Percentiles rank a stretch among this genome's conserved stretches.
Conservation (phyloP, 2,113 vertebrate genomes). For the Salvator merianae region DNA sequence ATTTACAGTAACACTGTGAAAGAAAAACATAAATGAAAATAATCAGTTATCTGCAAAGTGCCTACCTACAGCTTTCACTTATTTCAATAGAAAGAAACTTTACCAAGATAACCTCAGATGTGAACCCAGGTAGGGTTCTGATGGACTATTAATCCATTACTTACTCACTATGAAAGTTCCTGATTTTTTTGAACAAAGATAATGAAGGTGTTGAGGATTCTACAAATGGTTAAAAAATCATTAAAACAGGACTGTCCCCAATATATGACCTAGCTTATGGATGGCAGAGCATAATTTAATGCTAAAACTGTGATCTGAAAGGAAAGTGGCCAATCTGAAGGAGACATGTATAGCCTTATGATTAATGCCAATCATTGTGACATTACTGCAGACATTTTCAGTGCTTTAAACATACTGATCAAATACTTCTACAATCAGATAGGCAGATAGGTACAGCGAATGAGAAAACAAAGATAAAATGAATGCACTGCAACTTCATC, state of each 20-base stretch:
- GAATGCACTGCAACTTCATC: background rate
- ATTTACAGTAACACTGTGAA: constrained; percentile 32
- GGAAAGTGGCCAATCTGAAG: constrained; percentile 72
- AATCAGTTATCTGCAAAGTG: constrained; percentile 50
- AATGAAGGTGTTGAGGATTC: constrained; percentile 76
- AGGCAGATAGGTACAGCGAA: constrained; percentile 69
- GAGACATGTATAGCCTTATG: constrained; percentile 74
- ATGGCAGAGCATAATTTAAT: constrained; percentile 77
- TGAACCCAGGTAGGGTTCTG: constrained; percentile 58
- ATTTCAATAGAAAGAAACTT: constrained; percentile 34
- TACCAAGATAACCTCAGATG: constrained; percentile 49
- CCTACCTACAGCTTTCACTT: constrained; percentile 36
- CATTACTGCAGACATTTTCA: constrained; percentile 78
- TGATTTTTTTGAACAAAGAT: constrained; percentile 71
- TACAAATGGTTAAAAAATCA: constrained; percentile 64
- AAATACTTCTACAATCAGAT: constrained; percentile 73
- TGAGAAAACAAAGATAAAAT: constrained; percentile 43
- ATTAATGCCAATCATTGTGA: constrained; percentile 82
- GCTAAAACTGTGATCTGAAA: constrained; percentile 76
- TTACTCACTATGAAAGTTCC: constrained; percentile 64
- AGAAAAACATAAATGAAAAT: constrained; percentile 51
- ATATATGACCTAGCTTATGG: constrained; percentile 72
- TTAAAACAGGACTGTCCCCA: constrained; percentile 75
- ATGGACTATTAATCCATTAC: constrained; percentile 69
- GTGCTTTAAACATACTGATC: constrained; percentile 81